Conservation (phyloP, 2,797 vertebrate species). For the Takifugu ocellatus region DNA sequence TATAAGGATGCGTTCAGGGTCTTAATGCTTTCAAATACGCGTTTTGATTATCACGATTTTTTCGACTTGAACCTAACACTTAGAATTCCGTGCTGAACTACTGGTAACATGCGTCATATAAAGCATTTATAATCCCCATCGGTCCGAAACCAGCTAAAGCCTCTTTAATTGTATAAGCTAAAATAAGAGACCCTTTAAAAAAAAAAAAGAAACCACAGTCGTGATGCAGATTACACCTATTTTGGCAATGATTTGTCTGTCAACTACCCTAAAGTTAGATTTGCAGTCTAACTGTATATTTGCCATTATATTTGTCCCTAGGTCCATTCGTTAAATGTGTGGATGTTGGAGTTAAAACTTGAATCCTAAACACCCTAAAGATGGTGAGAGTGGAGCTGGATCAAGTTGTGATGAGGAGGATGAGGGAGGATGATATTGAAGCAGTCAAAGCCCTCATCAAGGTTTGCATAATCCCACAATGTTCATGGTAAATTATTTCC, state of each 20-base stretch:
- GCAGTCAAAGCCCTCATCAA: slow-evolving; percentile 85
- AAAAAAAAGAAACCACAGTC: too few species aligned
- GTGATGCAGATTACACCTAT: too few species aligned
- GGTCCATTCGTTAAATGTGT: slow-evolving; percentile 8
- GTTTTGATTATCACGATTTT: slow-evolving; percentile 6
- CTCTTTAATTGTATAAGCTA: too few species aligned
- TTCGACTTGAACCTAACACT: slow-evolving; percentile 5
- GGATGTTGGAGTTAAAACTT: slow-evolving; percentile 20
- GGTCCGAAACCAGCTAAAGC: background rate
- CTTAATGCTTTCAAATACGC: slow-evolving; percentile 5
- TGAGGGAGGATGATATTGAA: slow-evolving; percentile 86
- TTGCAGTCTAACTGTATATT: too few species aligned
- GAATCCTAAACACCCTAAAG: slow-evolving; percentile 11
- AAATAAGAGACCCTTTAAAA: too few species aligned
- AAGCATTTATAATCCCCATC: slow-evolving; percentile 44
- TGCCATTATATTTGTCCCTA: too few species aligned
- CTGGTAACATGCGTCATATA: slow-evolving; percentile 9
- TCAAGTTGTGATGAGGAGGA: slow-evolving; percentile 78
- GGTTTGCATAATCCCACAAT: slow-evolving; percentile 58
- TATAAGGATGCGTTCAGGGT: slow-evolving; percentile 54
- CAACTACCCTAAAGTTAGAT: too few species aligned
- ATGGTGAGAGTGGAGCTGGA: slow-evolving; percentile 79
- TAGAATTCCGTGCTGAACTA: background rate
- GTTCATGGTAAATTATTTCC: background rate
- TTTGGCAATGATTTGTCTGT: too few species aligned